Evolutionary conservation across 1,140 invertebrate species (phyloP), one percentile per base, ranked within the genome.

Genomic region (Pogonus chalceus): DNA sequence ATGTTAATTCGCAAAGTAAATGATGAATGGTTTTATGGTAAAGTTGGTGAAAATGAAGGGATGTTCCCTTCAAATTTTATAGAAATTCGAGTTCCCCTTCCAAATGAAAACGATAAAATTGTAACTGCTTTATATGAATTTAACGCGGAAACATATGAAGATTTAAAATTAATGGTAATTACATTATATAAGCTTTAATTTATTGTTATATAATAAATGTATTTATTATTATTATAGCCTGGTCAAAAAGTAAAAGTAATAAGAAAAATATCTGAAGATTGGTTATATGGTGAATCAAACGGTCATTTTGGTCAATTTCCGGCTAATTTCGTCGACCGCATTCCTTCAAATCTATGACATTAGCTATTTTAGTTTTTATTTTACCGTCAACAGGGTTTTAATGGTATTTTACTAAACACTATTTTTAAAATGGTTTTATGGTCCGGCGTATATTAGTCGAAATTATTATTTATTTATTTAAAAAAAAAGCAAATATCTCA

Each of bases 51-150:
- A 62, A 72, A 74, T 23, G 80, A 84, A 65, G 90, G 90, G 47
- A 83, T 92, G 53, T 92, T 92, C 72, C 90, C 90, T 1, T 68
- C 74, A 18, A 88, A 81, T 65, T 92, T 87, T 72, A 76, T 92
- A 39, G 78, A 89, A 55, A 71, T 92, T 39, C 81, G 83, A 65
- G 76, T 88, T 60, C 86, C 88, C 43, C 67, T 90, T 49, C 70
- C 73, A 21, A 75, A 71, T 48, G 60, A 61, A 49, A 49, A 58
- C 53, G 56, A 61, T 56, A 56, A 59, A 26, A 58, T 58, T 56
- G 74, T 74, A 26, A 70, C 64, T 16, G 76, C 72, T 3, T 56
- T 77, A 26, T 77, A 76, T 68, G 74, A 76, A 58, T 77, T 77
- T 63, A 61, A 62, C 12, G 62, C 73, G 1, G 64, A 69, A 24